These are phyloP conservation scores for Allophyes oxyacanthae DNA, from an alignment of 2,888 invertebrate genomes.

Conservation along the genomic window DNA sequence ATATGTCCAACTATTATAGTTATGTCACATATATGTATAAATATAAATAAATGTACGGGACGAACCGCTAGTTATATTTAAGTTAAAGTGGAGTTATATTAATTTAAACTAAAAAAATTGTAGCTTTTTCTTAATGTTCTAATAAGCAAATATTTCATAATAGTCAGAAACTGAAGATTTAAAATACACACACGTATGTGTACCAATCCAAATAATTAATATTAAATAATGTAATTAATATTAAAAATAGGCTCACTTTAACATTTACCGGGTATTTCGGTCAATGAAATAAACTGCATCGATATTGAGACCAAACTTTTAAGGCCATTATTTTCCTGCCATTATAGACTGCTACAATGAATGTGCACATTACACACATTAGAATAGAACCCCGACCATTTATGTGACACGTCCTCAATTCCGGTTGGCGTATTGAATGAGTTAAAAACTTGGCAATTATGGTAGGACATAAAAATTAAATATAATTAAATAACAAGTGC, in stretches of 20 bases:
- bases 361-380: conserved; percentile 18
- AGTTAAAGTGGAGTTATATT: conserved; percentile 21
- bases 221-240: too few species aligned
- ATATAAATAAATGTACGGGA: too few species aligned
- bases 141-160: too few species aligned
- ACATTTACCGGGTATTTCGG: too few species aligned
- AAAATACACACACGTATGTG: too few species aligned
- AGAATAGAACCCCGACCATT: conserved; percentile 10
- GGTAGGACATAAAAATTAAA: conserved; percentile 29
- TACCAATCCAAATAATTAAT: too few species aligned
- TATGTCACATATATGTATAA: too few species aligned
- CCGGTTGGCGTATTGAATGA: conserved; percentile 21
- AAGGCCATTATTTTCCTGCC: not conserved
- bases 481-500: conserved; percentile 47
- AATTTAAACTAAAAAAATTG: too few species aligned
- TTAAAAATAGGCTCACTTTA: too few species aligned
- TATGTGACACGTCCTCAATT: conserved; percentile 21
- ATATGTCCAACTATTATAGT: too few species aligned
- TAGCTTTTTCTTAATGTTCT: too few species aligned
- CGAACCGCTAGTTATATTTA: conserved; percentile 33
- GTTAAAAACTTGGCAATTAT: conserved; percentile 39
- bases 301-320: not conserved
- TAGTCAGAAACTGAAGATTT: too few species aligned
- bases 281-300: not conserved
- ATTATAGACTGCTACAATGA: conserved; percentile 15